Evolutionary conservation across 2,113 vertebrate genomes (phyloP), one percentile per base, ranked within the genome.

Genomic region (Machaerirhynchus nigripectus): DNA sequence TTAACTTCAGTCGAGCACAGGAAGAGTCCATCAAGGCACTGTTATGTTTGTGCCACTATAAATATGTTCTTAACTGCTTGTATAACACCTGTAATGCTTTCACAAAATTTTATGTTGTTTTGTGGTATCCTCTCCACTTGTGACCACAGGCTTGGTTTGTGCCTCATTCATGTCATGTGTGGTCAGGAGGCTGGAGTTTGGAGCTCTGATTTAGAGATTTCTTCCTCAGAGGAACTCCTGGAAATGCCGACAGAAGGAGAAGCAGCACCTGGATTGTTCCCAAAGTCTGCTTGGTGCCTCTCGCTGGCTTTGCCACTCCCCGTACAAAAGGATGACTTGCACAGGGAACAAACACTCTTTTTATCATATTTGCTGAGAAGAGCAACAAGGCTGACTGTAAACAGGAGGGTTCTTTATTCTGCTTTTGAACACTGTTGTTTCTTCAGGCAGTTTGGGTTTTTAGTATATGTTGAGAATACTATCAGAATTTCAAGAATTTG

Each of bases 161-260:
- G n/a, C 44, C 40, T 24, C 16, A 3, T n/a, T 71, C 1, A 0
- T 27, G n/a, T 50, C 13, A 1, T 49, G 23, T 26, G 26, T 46
- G 44, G 33, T 31, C 20, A 69, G 15, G 9, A 56, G 24, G 30
- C 39, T 59, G n/a, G 42, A 42, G 23, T 59, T 20, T 59, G 67
- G 49, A 86, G 49, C 28, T 89, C 67, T 42, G 31, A 35, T 69
- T 80, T 37, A 21, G 18, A 33, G 37, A 23, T 75, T 84, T 44
- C 5, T 39, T 61, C 27, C 64, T 30, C 28, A 24, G 37, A 55
- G 55, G 69, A 44, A 17, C 5, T 22, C 35, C 37, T 68, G 63
- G 49, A 35, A 84, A 24, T 10, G 42, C 26, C 37, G n/a, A 2
- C 26, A 74, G 59, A 23, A 74, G 42, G 22, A 57, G 56, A 7